Evolutionary conservation across 1,140 invertebrate genomes (phyloP).

Genomic region (Rhagoletis pomonella): DNA sequence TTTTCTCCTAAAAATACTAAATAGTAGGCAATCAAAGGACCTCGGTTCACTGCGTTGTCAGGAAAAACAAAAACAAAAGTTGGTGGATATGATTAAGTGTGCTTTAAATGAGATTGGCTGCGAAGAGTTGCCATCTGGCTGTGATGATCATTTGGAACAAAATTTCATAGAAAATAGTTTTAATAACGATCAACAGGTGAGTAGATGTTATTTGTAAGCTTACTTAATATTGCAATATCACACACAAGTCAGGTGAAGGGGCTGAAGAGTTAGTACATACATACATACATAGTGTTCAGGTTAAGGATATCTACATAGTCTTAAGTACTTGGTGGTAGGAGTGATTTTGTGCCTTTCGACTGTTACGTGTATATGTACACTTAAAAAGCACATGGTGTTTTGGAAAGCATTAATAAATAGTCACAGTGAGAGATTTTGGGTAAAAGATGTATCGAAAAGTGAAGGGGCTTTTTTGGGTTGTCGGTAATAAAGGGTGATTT

Average conservation of each 20-base stretch:
- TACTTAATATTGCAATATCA: neutral
- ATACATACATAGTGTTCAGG: neutral
- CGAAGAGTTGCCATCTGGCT: slow-evolving; percentile 89
- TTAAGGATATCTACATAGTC: neutral
- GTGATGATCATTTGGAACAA: slow-evolving; percentile 81
- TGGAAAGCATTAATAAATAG: too few species aligned
- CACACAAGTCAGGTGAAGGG: slow-evolving; percentile 32
- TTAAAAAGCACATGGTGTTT: too few species aligned
- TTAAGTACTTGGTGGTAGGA: neutral
- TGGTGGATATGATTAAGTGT: slow-evolving; percentile 86
- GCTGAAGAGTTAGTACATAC: neutral
- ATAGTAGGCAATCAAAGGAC: slow-evolving; percentile 75
- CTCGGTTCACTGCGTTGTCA: slow-evolving; percentile 81
- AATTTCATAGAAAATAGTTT: slow-evolving; percentile 73
- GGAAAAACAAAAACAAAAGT: slow-evolving; percentile 86
- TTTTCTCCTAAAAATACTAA: neutral
- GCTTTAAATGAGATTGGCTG: slow-evolving; percentile 90
- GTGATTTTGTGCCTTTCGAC: neutral
- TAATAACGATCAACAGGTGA: slow-evolving; percentile 72
- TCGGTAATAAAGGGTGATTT: too few species aligned
- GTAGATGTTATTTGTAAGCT: slow-evolving; percentile 55
- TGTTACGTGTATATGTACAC: too few species aligned
- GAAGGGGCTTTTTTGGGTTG: too few species aligned
- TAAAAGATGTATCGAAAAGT: slow-evolving; percentile 37
- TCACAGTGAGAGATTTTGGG: neutral